A percentile compares a stretch with the other conserved stretches of the same genome.
These are phyloP conservation scores for Petaurus breviceps DNA, from an alignment of 2,113 vertebrate species.

Conservation along the genomic window DNA sequence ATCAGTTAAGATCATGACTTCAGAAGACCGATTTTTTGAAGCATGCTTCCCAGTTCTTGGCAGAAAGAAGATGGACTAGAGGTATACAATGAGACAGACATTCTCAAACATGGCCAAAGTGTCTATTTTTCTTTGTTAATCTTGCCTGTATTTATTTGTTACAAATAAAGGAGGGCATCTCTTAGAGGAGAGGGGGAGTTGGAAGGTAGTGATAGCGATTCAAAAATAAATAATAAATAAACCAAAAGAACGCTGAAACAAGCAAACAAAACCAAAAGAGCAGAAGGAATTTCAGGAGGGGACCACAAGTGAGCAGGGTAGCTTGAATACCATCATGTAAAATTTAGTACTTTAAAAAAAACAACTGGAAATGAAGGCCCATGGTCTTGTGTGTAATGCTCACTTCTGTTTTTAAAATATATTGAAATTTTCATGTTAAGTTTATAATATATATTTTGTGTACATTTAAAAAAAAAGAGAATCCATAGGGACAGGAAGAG, in stretches of 20 bases:
- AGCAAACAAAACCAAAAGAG: neutral
- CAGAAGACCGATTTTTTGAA: neutral
- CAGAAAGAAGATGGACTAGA: neutral
- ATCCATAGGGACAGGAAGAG: neutral
- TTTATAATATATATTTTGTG: neutral
- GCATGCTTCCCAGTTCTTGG: neutral
- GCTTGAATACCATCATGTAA: neutral
- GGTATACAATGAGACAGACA: neutral
- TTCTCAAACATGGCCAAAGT: neutral
- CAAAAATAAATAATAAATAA: neutral
- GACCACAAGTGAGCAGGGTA: neutral
- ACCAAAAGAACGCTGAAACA: no score
- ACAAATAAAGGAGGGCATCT: neutral
- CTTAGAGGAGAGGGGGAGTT: neutral
- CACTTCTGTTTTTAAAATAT: neutral
- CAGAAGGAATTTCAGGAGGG: neutral
- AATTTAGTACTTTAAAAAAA: neutral
- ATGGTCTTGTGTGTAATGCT: neutral
- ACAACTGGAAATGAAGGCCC: neutral
- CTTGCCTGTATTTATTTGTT: neutral
- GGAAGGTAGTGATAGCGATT: neutral
- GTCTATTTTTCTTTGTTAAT: neutral
- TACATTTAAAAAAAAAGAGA: neutral
- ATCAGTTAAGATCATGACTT: neutral
- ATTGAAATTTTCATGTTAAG: neutral